A percentile compares a stretch with the other conserved stretches of the same genome.
These are phyloP conservation scores for Exephanes ischioxanthus DNA, from an alignment of 2,888 invertebrate species.

Conservation along the genomic window DNA sequence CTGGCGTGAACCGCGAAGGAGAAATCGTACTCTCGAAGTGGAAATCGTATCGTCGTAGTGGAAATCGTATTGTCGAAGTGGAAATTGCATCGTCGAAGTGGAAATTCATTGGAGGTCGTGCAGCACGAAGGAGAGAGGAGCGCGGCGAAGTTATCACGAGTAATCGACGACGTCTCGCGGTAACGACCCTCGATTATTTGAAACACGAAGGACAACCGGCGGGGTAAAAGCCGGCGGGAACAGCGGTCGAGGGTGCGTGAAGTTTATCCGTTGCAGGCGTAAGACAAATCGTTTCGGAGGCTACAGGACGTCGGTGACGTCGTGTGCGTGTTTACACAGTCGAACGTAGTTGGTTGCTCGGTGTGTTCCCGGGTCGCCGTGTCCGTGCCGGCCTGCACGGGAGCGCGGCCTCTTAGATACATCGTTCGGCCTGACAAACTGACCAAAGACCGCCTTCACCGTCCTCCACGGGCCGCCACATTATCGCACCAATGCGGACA, in stretches of 20 bases:
- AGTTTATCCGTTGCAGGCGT: slow-evolving; percentile 80
- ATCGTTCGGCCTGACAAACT: slow-evolving; percentile 81
- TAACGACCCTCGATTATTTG: slow-evolving; percentile 70
- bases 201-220: slow-evolving; percentile 61
- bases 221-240: slow-evolving; percentile 15
- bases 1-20: not conserved
- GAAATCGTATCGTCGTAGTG: no score
- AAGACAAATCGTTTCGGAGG: slow-evolving; percentile 79
- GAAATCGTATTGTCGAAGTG: not conserved
- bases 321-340: slow-evolving; percentile 1
- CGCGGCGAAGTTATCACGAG: slow-evolving; percentile 63
- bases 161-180: slow-evolving; percentile 69
- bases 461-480: slow-evolving; percentile 78
- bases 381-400: not conserved
- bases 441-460: slow-evolving; percentile 80
- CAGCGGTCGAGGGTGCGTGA: slow-evolving; percentile 71
- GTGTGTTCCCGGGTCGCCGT: not conserved
- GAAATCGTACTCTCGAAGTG: not conserved
- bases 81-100: slow-evolving; percentile 34
- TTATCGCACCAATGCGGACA: slow-evolving; percentile 83
- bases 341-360: slow-evolving; percentile 11
- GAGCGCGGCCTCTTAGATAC: slow-evolving; percentile 74
- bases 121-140: slow-evolving; percentile 35
- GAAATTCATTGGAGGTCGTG: slow-evolving; percentile 59
- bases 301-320: slow-evolving; percentile 27